Percentiles rank a stretch among this genome's conserved stretches.
Evolutionary conservation across 2,797 vertebrate species (phyloP).

Genomic region (Poecilia picta): DNA sequence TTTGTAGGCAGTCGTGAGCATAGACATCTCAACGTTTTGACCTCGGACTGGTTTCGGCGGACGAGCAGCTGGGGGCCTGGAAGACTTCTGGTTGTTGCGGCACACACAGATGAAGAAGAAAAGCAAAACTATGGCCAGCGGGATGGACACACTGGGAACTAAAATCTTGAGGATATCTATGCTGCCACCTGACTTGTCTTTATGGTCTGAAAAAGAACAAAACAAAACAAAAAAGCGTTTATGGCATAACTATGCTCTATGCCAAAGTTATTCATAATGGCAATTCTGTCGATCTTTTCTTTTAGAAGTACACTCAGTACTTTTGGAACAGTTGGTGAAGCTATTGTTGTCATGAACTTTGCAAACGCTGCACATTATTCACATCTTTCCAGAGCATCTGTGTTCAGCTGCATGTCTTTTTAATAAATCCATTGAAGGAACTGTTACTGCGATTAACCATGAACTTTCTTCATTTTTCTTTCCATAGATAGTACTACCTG

Average conservation of each 20-base stretch:
- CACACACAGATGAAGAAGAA: slow-evolving; percentile 99
- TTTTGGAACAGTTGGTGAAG: not conserved
- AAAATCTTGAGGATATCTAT: slow-evolving; percentile 98
- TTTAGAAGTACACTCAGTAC: not conserved
- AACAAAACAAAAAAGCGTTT: not conserved
- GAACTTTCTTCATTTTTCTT: not conserved
- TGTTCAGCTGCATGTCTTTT: not conserved
- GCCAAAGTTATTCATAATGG: not conserved
- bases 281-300: not conserved
- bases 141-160: slow-evolving; percentile 95
- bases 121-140: slow-evolving; percentile 91
- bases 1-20: slow-evolving; percentile 93
- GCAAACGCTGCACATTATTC: not conserved
- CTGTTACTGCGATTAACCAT: not conserved
- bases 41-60: slow-evolving; percentile 94
- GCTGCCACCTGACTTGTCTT: slow-evolving; percentile 86
- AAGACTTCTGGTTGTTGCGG: slow-evolving; percentile 95
- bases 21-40: slow-evolving; percentile 98
- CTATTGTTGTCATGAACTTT: not conserved
- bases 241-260: not conserved
- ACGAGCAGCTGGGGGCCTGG: slow-evolving; percentile 85
- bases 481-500: not conserved
- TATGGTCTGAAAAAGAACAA: slow-evolving; percentile 80
- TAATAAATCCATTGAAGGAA: not conserved
- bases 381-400: not conserved